Evolutionary conservation across 1,140 invertebrate species (phyloP), one percentile per base, ranked within the genome.

Genomic region (Calycopis cecrops): DNA sequence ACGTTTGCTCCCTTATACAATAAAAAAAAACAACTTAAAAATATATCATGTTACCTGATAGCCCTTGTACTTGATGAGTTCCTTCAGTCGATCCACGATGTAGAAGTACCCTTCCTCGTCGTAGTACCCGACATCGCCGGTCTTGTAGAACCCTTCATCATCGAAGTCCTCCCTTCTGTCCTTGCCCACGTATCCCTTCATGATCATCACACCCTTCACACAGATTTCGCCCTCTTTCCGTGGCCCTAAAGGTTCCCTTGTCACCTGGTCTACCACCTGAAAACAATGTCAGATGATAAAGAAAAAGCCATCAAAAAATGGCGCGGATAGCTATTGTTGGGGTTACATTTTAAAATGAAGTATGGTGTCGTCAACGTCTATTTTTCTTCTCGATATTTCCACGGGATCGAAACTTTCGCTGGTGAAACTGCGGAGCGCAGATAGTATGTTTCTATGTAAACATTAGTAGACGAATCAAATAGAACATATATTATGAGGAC

Each of bases 1-100:
- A n/a, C n/a, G n/a, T n/a, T n/a, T n/a, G n/a, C n/a, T n/a, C n/a
- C n/a, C n/a, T n/a, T n/a, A n/a, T n/a, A n/a, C n/a, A n/a, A n/a
- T n/a, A n/a, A n/a, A n/a, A n/a, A n/a, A n/a, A n/a, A n/a, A n/a
- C n/a, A n/a, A n/a, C n/a, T n/a, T n/a, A n/a, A n/a, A n/a, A n/a
- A n/a, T n/a, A n/a, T n/a, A n/a, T n/a, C 40, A 34, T 57, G 61
- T 74, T 57, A 92, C 92, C 88, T 95, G 94, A 66, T 90, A 91
- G 17, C 90, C 92, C 81, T 94, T 94, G 68, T 92, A 94, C 72
- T 95, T 96, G 49, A 95, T 95, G 2, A 96, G 79, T 69, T 95
- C 94, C 73, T 96, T 96, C 3, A 94, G 67, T 40, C 94, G 84
- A 68, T 95, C 94, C 3, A 93, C 91, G 59, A 96, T 90, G 54